A percentile compares a stretch with the other conserved stretches of the same genome.
Conservation (phyloP, 2,797 vertebrate genomes). For the Ara ararauna region DNA sequence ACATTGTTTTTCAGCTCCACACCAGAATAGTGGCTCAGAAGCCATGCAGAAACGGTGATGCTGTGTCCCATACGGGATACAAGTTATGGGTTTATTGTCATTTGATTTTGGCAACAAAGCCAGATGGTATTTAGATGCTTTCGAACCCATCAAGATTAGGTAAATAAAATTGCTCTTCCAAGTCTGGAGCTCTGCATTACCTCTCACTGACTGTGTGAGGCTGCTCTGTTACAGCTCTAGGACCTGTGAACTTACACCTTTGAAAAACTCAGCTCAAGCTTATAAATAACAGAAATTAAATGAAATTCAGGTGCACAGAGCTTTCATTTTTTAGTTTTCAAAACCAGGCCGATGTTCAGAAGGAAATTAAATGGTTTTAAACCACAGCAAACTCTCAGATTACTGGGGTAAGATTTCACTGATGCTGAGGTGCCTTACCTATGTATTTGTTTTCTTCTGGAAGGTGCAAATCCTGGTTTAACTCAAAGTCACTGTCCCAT, state of each 20-base stretch:
- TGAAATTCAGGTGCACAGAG: not conserved
- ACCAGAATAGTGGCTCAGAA: not conserved
- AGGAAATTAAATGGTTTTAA: not conserved
- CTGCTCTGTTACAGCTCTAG: not conserved
- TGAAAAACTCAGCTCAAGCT: not conserved
- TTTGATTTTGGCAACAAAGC: not conserved
- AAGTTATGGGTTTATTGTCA: not conserved
- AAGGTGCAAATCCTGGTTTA: slow-evolving; percentile 88
- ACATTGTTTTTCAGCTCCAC: not conserved
- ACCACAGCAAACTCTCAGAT: not conserved
- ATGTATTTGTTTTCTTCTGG: slow-evolving; percentile 94
- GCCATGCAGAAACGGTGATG: not conserved
- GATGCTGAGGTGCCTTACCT: slow-evolving; percentile 72
- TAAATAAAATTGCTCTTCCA: not conserved
- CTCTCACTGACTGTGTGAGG: not conserved
- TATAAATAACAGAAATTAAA: not conserved
- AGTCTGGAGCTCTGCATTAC: not conserved
- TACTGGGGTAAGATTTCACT: not conserved
- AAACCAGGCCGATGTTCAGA: not conserved
- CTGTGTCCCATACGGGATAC: not conserved
- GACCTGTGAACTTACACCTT: not conserved
- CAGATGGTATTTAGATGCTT: not conserved
- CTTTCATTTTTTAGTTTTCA: not conserved
- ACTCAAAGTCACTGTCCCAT: slow-evolving; percentile 86
- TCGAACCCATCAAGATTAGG: not conserved